These are phyloP conservation scores for Xylocampa areola DNA, from an alignment of 2,888 invertebrate species.

Conservation along the genomic window DNA sequence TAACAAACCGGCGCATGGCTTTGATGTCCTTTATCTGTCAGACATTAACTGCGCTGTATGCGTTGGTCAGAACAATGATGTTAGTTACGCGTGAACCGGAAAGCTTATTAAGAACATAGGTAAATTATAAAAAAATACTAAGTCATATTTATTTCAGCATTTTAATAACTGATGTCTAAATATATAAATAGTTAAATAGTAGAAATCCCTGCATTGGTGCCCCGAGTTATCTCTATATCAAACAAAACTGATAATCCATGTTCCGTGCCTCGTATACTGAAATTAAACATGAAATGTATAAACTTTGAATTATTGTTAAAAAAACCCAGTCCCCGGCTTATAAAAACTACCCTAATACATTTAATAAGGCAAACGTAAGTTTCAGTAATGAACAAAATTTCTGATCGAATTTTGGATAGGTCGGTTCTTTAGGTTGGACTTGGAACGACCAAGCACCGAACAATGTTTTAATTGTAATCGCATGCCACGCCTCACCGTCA, in stretches of 20 bases:
- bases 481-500: constrained; percentile 83
- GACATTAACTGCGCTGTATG: constrained; percentile 62
- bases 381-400: constrained; percentile 51
- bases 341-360: constrained; percentile 11
- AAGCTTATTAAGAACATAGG: not conserved
- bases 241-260: constrained; percentile 32
- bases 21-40: constrained; percentile 79
- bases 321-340: too few species aligned
- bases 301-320: constrained; percentile 34
- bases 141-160: constrained; percentile 1
- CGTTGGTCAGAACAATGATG: constrained; percentile 69
- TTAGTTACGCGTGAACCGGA: constrained; percentile 65
- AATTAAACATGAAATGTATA: constrained; percentile 24
- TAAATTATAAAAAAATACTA: constrained; percentile 3
- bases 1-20: constrained; percentile 75
- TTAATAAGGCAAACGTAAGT: constrained; percentile 37
- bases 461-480: constrained; percentile 87
- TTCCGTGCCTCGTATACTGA: constrained; percentile 1
- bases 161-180: not conserved
- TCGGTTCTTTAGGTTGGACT: constrained; percentile 59
- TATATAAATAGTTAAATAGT: not conserved
- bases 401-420: constrained; percentile 65
- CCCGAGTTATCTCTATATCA: constrained; percentile 27
- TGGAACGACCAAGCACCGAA: constrained; percentile 60
- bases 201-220: not conserved